phyloP scores from a whole-genome alignment of 2,797 vertebrate species.

The Hippocampus kuda region DNA sequence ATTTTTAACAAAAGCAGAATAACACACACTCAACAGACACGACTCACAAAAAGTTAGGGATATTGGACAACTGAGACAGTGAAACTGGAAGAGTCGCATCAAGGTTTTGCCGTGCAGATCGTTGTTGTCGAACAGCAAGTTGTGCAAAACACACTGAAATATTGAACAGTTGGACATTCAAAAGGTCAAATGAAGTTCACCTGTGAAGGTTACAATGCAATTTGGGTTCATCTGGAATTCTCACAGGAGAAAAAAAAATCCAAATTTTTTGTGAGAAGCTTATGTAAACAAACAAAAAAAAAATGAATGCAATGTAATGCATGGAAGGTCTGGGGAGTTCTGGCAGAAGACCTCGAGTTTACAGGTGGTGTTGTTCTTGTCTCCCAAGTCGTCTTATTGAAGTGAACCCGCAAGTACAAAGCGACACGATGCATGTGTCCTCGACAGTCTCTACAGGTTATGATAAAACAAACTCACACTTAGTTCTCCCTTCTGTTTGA shows the following conservation, averaged over 20 bases:
- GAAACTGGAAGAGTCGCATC: background rate
- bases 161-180: background rate
- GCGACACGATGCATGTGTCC: background rate
- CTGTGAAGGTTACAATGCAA: background rate
- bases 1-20: background rate
- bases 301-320: background rate
- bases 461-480: too few relatives aligned
- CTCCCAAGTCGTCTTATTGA: too few relatives aligned
- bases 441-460: background rate
- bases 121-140: background rate
- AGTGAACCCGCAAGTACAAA: too few relatives aligned
- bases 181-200: background rate
- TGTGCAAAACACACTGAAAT: background rate
- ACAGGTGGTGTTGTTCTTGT: background rate
- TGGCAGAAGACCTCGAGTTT: background rate
- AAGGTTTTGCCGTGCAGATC: background rate
- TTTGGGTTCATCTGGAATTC: background rate
- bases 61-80: background rate
- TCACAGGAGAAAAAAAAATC: background rate
- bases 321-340: too few relatives aligned
- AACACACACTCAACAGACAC: background rate
- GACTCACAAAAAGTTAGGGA: background rate
- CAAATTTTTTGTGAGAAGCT: background rate
- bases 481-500: too few relatives aligned
- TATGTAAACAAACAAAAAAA: background rate